A percentile compares a stretch with the other conserved stretches of the same genome.
Conservation (phyloP, 2,888 invertebrate species). For the Gastrophysa polygoni region DNA sequence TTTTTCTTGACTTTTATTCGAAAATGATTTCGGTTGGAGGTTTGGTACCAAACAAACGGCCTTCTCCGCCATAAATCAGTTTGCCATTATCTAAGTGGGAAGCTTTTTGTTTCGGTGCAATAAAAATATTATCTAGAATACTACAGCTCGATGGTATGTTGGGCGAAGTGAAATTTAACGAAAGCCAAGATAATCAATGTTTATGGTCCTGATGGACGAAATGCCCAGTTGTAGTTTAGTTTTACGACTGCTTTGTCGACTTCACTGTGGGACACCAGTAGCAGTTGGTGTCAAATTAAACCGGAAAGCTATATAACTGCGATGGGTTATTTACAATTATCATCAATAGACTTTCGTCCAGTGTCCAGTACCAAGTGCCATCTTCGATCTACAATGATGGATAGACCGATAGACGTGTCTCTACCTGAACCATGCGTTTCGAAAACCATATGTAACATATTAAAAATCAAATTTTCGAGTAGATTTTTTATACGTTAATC, state of each 20-base stretch:
- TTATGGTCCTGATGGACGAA: constrained; percentile 10
- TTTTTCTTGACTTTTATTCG: background rate
- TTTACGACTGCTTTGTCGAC: constrained; percentile 40
- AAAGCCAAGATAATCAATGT: constrained; percentile 2
- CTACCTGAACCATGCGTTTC: background rate
- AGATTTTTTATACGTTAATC: no score
- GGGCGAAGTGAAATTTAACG: constrained; percentile 1
- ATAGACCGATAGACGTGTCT: no score
- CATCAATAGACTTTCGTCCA: constrained; percentile 33
- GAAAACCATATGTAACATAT: background rate
- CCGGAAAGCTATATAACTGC: constrained; percentile 45
- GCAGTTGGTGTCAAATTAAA: constrained; percentile 45
- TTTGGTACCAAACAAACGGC: background rate
- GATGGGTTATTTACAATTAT: constrained; percentile 37
- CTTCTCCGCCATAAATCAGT: constrained; percentile 1
- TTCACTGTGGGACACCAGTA: constrained; percentile 43
- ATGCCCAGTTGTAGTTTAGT: constrained; percentile 18
- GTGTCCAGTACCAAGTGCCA: background rate
- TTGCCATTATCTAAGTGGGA: constrained; percentile 2
- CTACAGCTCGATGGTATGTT: constrained; percentile 10
- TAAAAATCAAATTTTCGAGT: no score
- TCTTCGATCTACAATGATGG: background rate
- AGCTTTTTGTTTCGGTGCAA: constrained; percentile 28
- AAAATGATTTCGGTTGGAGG: background rate
- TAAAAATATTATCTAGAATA: constrained; percentile 38